Conservation (phyloP, 1,140 invertebrate genomes). For the Lasioglossum baleicum region DNA sequence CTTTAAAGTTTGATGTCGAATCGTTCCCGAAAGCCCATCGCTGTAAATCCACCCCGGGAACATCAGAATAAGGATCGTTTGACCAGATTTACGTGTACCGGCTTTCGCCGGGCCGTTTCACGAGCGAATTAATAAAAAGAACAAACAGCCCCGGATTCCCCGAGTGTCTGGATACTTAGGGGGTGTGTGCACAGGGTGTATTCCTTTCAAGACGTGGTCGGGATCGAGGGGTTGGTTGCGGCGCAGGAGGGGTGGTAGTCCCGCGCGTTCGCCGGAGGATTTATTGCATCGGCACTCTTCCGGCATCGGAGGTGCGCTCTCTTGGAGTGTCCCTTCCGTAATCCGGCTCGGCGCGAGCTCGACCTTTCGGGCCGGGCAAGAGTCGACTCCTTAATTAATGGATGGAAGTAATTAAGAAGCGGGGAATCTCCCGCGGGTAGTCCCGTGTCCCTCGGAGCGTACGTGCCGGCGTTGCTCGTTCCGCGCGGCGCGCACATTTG, state of each 20-base stretch:
- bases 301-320: neutral
- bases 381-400: slow-evolving; percentile 41
- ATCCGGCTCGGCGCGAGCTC: neutral
- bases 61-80: too few relatives aligned
- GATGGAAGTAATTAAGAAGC: slow-evolving; percentile 46
- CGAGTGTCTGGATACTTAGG: too few relatives aligned
- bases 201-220: neutral
- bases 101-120: too few relatives aligned
- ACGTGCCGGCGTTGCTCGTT: slow-evolving; percentile 7
- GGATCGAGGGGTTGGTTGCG: neutral
- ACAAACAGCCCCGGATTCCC: too few relatives aligned
- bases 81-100: too few relatives aligned
- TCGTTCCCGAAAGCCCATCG: too few relatives aligned
- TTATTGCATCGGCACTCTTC: neutral
- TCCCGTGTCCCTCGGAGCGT: slow-evolving; percentile 10
- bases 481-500: slow-evolving; percentile 4
- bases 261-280: neutral
- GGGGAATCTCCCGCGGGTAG: slow-evolving; percentile 33
- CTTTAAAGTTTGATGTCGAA: too few relatives aligned
- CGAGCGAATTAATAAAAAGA: too few relatives aligned
- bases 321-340: neutral
- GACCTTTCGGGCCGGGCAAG: neutral
- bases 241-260: neutral
- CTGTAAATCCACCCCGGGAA: too few relatives aligned
- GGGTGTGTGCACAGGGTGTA: too few relatives aligned